Percentiles rank a stretch among this genome's conserved stretches.
Evolutionary conservation across 92 coral and sea anemone species (phyloP).

Genomic region (Epizoanthus illoricatus): DNA sequence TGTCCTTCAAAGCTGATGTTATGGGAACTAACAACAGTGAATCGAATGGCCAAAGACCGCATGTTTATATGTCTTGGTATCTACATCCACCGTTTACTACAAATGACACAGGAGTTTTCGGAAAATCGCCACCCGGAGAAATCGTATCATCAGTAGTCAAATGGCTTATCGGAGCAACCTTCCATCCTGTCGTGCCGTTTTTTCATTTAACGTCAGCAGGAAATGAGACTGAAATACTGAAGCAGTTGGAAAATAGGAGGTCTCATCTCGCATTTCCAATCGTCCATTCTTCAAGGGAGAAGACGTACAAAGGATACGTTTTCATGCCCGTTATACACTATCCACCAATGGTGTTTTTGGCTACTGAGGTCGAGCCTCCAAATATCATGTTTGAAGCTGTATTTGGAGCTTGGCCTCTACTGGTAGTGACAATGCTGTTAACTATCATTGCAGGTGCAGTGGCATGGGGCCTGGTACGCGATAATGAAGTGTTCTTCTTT

Average conservation of each 20-base stretch:
- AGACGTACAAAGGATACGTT: constrained; percentile 10
- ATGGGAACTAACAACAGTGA: background rate
- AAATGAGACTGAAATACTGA: constrained; percentile 25
- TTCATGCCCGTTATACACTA: constrained; percentile 6
- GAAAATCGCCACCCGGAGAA: constrained; percentile 18
- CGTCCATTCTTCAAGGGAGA: constrained; percentile 2
- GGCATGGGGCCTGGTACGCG: constrained; percentile 19
- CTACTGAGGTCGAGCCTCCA: background rate
- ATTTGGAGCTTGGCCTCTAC: constrained; percentile 18
- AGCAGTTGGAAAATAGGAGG: background rate
- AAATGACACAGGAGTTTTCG: background rate
- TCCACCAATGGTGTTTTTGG: constrained; percentile 22
- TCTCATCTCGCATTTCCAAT: constrained; percentile 23
- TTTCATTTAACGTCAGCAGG: background rate
- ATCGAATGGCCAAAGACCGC: background rate
- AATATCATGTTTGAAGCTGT: constrained; percentile 20
- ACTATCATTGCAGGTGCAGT: constrained; percentile 19
- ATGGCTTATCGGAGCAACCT: background rate
- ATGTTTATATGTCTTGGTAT: constrained; percentile 7
- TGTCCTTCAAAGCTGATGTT: background rate
- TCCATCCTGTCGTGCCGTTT: background rate
- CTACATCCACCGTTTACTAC: constrained; percentile 24
- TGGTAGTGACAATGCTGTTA: constrained; percentile 11
- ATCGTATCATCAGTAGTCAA: background rate
- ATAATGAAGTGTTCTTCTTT: background rate